Percentiles rank a stretch among this genome's conserved stretches.
phyloP scores from a whole-genome alignment of 2,888 invertebrate genomes.

The Philhelius pedissequus region DNA sequence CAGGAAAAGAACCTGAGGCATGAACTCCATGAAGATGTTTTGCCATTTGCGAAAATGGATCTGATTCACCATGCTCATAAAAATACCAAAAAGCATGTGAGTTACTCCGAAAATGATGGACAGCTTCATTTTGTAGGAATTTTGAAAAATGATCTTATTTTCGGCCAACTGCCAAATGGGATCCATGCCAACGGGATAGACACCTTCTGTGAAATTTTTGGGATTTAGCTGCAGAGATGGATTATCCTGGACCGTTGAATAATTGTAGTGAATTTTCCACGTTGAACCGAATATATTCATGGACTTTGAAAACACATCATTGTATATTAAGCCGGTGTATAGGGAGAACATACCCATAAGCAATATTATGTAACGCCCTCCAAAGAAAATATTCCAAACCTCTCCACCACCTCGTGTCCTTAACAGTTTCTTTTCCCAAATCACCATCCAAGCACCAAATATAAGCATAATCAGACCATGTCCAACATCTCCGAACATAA shows the following conservation, averaged over 20 bases:
- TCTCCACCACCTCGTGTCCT: conserved; percentile 85
- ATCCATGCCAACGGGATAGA: conserved; percentile 91
- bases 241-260: conserved; percentile 78
- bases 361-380: conserved; percentile 97
- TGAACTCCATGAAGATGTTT: conserved; percentile 89
- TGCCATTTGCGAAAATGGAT: conserved; percentile 86
- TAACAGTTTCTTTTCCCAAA: conserved; percentile 87
- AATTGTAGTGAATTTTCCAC: conserved; percentile 85
- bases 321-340: conserved; percentile 99
- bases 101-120: conserved; percentile 95
- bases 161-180: conserved; percentile 87
- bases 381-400: conserved; percentile 98
- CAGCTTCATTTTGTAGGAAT: conserved; percentile 97
- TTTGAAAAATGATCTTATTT: conserved; percentile 96
- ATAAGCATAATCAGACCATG: conserved; percentile 91
- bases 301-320: conserved; percentile 97
- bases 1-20: conserved; percentile 95
- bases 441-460: conserved; percentile 90
- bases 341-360: conserved; percentile 98
- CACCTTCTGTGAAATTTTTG: conserved; percentile 78
- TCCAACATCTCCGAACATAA: conserved; percentile 98
- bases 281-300: conserved; percentile 95
- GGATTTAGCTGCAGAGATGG: conserved; percentile 84
- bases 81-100: conserved; percentile 97
- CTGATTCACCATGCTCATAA: conserved; percentile 89